Evolutionary conservation across 2,888 invertebrate species (phyloP).

Genomic region (Cantharis rustica): DNA sequence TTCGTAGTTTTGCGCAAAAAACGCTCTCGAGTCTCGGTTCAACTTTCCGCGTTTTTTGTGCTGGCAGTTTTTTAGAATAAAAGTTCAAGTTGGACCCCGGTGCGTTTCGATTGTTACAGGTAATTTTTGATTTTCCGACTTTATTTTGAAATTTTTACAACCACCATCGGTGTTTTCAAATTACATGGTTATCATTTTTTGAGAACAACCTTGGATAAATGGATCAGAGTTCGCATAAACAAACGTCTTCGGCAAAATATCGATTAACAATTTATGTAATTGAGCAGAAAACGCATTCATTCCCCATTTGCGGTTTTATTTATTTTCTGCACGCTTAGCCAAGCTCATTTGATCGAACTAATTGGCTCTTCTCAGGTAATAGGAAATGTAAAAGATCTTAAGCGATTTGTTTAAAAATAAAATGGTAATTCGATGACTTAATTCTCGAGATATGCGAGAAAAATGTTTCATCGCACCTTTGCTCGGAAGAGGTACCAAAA

Average conservation of each 20-base stretch:
- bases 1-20: conserved; percentile 3
- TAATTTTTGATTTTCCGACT: not conserved
- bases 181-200: not conserved
- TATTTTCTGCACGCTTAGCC: not conserved
- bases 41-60: not conserved
- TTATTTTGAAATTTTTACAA: not conserved
- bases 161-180: not conserved
- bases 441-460: not conserved
- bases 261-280: not conserved
- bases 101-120: not conserved
- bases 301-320: not conserved
- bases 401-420: not conserved
- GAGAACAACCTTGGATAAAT: not conserved
- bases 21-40: not conserved
- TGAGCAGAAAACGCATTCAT: not conserved
- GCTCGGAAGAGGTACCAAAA: not conserved
- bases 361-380: not conserved
- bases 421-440: not conserved
- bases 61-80: not conserved
- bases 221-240: not conserved
- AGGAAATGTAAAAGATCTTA: not conserved
- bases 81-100: not conserved
- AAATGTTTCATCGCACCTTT: not conserved
- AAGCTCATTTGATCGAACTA: not conserved
- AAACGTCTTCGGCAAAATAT: not conserved